These are phyloP conservation scores for Campylomormyrus tamandua DNA, from an alignment of 2,113 vertebrate genomes.

Conservation along the genomic window DNA sequence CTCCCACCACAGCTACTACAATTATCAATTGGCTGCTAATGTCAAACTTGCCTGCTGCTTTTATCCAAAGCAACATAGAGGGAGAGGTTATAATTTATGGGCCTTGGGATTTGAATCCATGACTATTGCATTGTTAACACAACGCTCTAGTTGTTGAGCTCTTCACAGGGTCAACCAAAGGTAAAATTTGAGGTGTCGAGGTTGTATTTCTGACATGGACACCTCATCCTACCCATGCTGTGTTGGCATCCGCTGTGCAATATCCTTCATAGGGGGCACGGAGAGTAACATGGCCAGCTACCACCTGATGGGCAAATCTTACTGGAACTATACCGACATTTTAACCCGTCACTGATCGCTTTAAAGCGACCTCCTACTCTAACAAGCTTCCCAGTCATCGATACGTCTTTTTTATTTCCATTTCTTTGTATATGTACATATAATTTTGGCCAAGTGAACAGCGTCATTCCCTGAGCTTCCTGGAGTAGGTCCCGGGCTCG, in stretches of 20 bases:
- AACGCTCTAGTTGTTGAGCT: not conserved
- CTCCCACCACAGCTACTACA: not conserved
- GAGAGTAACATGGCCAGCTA: not conserved
- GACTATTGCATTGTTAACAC: not conserved
- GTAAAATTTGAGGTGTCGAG: not conserved
- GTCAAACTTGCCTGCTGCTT: not conserved
- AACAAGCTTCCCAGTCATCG: not conserved
- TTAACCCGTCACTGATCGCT: not conserved
- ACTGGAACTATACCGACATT: not conserved
- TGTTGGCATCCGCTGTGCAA: not conserved
- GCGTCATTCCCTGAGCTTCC: not conserved
- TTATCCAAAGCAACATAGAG: not conserved
- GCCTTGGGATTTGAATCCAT: not conserved
- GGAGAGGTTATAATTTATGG: not conserved
- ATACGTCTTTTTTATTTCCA: not conserved
- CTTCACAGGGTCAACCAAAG: not conserved
- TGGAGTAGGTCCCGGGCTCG: not conserved
- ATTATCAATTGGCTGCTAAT: not conserved
- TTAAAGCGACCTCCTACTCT: not conserved
- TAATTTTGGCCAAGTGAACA: not conserved
- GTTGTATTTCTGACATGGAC: not conserved
- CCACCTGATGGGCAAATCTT: not conserved
- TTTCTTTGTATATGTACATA: not conserved
- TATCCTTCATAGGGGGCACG: not conserved
- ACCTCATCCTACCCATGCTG: not conserved